phyloP scores from a whole-genome alignment of 2,113 vertebrate species.

The Plestiodon gilberti region DNA sequence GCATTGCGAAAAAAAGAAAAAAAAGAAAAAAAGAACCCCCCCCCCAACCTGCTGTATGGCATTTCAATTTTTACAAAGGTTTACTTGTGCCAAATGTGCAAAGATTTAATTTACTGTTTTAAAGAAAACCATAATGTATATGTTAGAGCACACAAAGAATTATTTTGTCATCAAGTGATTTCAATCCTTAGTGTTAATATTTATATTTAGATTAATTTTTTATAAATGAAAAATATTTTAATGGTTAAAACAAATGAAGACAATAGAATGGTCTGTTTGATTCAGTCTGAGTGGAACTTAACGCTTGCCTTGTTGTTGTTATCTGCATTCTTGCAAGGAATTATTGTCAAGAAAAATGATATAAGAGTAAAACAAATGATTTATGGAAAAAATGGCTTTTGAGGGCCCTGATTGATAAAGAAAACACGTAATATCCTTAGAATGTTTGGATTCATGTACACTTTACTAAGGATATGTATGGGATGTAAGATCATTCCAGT shows the following conservation, averaged over 20 bases:
- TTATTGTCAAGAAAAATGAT: constrained; percentile 70
- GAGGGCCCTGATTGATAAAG: constrained; percentile 62
- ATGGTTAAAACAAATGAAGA: constrained; percentile 72
- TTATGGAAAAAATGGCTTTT: constrained; percentile 66
- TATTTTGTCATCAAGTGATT: constrained; percentile 84
- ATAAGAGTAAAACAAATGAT: constrained; percentile 73
- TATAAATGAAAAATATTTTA: constrained; percentile 84
- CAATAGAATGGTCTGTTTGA: constrained; percentile 62
- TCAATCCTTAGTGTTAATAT: constrained; percentile 83
- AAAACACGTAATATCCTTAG: constrained; percentile 37
- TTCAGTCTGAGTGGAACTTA: constrained; percentile 68
- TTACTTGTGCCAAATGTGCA: constrained; percentile 83
- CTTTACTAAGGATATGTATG: accelerated
- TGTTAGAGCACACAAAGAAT: constrained; percentile 77
- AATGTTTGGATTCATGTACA: constrained; percentile 48
- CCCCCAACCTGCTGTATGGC: constrained; percentile 73
- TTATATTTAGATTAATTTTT: constrained; percentile 85
- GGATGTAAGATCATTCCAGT: background rate
- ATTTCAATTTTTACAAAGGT: constrained; percentile 79
- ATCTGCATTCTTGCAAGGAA: constrained; percentile 68
- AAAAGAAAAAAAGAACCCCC: background rate
- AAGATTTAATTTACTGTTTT: constrained; percentile 80
- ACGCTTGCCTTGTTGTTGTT: constrained; percentile 76
- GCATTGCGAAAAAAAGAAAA: constrained; percentile 73
- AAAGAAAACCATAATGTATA: constrained; percentile 72